A percentile compares a stretch with the other conserved stretches of the same genome.
Evolutionary conservation across 1,140 invertebrate species (phyloP).

Genomic region (Yoshiicerus persimilis): DNA sequence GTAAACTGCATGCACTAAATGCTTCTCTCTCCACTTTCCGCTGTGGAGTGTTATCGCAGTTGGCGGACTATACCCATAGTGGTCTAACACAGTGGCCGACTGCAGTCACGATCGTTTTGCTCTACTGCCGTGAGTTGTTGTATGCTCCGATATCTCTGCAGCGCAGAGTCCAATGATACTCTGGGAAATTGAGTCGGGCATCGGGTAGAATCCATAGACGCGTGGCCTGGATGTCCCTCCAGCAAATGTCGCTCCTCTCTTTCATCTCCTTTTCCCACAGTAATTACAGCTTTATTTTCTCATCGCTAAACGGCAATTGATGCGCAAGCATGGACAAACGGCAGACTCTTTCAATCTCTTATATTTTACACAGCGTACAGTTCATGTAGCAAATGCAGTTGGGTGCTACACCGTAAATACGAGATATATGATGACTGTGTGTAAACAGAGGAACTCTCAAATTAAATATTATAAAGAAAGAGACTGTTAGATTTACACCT

Average conservation of each 20-base stretch:
- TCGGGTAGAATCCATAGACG: neutral
- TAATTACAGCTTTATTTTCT: neutral
- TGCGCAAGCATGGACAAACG: neutral
- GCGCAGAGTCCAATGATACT: neutral
- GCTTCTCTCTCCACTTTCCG: neutral
- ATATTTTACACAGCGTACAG: too few species aligned
- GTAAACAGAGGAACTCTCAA: too few species aligned
- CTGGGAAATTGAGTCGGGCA: neutral
- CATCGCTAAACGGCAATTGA: neutral
- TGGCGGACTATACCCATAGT: neutral
- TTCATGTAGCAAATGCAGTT: too few species aligned
- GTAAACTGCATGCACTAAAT: too few species aligned
- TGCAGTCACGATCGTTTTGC: neutral
- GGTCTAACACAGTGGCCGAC: neutral
- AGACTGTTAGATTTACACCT: too few species aligned
- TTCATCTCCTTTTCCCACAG: neutral
- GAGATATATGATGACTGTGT: too few species aligned
- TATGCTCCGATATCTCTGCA: neutral
- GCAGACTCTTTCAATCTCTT: neutral
- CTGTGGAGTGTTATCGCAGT: neutral
- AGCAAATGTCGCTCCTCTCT: neutral
- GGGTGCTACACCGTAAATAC: too few species aligned
- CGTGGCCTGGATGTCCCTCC: neutral
- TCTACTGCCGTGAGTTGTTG: neutral
- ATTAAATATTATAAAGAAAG: too few species aligned